A percentile compares a stretch with the other conserved stretches of the same genome.
Conservation (phyloP, 2,113 vertebrate genomes). For the Galeopterus variegatus region DNA sequence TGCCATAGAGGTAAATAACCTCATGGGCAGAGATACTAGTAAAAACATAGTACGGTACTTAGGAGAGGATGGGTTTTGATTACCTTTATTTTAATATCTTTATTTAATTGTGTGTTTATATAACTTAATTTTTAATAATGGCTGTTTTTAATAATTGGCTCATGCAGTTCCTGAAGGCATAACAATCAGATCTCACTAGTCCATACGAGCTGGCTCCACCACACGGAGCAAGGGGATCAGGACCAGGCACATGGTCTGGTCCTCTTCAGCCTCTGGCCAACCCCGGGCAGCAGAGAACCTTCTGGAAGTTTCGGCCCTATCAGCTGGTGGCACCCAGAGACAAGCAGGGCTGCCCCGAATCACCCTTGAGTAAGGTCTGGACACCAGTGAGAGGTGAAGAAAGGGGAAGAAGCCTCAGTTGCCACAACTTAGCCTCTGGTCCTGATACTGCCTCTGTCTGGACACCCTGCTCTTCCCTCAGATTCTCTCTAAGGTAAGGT, state of each 20-base stretch:
- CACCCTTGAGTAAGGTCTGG: not conserved
- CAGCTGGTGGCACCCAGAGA: not conserved
- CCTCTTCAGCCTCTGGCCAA: accelerated
- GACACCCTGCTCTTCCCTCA: too few relatives aligned
- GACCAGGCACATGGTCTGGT: accelerated
- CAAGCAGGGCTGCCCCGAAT: not conserved
- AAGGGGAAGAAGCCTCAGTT: not conserved
- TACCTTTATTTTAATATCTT: not conserved
- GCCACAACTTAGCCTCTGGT: not conserved
- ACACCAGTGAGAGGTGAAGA: accelerated
- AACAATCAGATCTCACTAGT: not conserved
- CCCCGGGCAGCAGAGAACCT: not conserved
- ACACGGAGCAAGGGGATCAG: accelerated
- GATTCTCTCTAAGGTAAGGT: not conserved
- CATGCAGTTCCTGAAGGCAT: accelerated
- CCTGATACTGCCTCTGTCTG: not conserved
- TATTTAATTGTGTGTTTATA: not conserved
- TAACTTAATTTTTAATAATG: not conserved
- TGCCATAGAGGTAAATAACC: accelerated
- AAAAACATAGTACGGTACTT: not conserved
- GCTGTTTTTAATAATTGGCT: not conserved
- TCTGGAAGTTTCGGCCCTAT: accelerated
- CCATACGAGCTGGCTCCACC: too few relatives aligned
- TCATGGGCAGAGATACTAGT: accelerated
- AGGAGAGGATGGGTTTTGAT: not conserved